phyloP scores from a whole-genome alignment of 2,797 vertebrate species.

The Sebastes goodei region DNA sequence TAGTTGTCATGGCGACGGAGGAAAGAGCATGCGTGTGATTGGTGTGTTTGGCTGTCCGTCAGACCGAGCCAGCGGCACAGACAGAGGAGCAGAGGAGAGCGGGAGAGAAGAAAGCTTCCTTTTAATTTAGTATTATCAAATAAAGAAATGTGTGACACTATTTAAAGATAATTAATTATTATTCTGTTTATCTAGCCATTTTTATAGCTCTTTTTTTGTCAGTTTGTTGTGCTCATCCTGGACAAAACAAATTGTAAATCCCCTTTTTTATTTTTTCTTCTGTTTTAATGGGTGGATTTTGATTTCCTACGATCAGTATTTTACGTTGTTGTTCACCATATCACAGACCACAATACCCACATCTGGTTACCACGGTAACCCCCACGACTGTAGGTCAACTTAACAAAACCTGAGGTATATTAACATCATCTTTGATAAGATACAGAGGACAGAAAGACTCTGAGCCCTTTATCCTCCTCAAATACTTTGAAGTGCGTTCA shows the following conservation, averaged over 20 bases:
- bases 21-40: constrained; percentile 80
- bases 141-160: constrained; percentile 89
- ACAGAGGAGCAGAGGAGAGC: constrained; percentile 63
- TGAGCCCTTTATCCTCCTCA: not conserved
- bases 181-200: constrained; percentile 87
- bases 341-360: constrained; percentile 62
- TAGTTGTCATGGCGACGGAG: constrained; percentile 76
- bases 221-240: constrained; percentile 85
- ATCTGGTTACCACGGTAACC: constrained; percentile 47
- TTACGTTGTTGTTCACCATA: constrained; percentile 69
- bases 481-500: constrained; percentile 1
- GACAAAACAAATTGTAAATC: constrained; percentile 66
- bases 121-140: constrained; percentile 90
- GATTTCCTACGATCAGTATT: constrained; percentile 74
- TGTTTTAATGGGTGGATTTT: constrained; percentile 74
- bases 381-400: not conserved
- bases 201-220: constrained; percentile 80
- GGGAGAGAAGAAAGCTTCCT: constrained; percentile 79
- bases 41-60: constrained; percentile 78
- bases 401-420: not conserved
- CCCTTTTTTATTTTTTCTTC: constrained; percentile 59
- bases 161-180: constrained; percentile 88
- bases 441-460: not conserved
- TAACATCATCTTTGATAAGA: constrained; percentile 12
- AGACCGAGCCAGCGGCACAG: constrained; percentile 61